Conservation (phyloP, 2,113 vertebrate genomes). For the Nannospalax galili region DNA sequence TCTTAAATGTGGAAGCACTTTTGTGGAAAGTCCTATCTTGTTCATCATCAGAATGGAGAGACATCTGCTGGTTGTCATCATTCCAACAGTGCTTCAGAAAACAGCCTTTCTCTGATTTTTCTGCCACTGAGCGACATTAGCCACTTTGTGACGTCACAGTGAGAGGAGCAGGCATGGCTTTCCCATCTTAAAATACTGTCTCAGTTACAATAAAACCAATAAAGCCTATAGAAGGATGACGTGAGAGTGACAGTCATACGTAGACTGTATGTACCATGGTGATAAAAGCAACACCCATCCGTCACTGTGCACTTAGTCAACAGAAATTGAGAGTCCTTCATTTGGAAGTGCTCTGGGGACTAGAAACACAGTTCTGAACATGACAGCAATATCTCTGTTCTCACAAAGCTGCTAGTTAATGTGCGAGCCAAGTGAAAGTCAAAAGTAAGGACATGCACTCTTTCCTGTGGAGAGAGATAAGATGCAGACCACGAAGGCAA, state of each 20-base stretch:
- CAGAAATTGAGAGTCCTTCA: not conserved
- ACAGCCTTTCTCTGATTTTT: not conserved
- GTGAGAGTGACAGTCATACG: not conserved
- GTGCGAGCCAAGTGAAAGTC: not conserved
- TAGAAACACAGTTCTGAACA: not conserved
- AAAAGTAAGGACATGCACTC: not conserved
- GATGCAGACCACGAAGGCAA: not conserved
- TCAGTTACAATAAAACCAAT: not conserved
- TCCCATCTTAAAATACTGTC: not conserved
- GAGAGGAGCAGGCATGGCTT: not conserved
- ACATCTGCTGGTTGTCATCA: not conserved
- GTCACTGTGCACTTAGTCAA: not conserved
- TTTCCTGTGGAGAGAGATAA: not conserved
- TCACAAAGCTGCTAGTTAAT: not conserved
- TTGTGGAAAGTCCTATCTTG: not conserved
- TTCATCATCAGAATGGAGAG: not conserved
- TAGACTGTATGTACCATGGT: not conserved
- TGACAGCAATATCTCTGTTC: not conserved
- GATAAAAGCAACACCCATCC: not conserved
- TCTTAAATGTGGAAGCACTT: not conserved
- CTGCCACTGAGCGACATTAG: not conserved
- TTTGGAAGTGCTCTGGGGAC: not conserved
- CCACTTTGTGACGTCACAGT: not conserved
- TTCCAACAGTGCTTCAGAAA: not conserved
- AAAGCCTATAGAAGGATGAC: not conserved